Base-by-base conservation (phyloP, 2,113 vertebrate species). In the Daubentonia madagascariensis region DNA sequence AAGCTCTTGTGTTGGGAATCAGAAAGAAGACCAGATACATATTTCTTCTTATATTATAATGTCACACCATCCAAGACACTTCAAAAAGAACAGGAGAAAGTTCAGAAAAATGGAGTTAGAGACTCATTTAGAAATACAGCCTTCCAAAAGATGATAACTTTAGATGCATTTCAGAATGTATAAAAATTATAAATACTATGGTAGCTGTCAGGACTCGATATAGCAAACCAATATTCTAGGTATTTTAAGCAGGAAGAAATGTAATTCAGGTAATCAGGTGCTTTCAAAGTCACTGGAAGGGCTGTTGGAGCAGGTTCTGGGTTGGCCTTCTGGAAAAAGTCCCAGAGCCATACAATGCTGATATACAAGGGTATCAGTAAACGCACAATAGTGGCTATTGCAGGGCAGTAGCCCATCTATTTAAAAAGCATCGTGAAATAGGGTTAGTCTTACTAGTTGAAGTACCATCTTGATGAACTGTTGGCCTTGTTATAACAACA, bases 101-200 rank as follows among this genome's bases (percentile, higher is more conserved):
- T 89, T 96, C 40, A 95, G 89, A 76, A 76, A 83, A 81, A 72
- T 9, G 30, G 80, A 91, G 11, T 8, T 73, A 20, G 30, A 85
- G 48, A 50, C 7, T 84, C 52, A 89, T 20, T 85, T 68, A 65
- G 5, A 63, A 32, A 93, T 20, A 61, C 1, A 40, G 48, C 3
- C 48, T 84, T 87, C 30, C 35, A 68, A 79, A 75, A n/a, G 23
- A 48, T 63, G 37, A 57, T 20, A 52, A 85, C 72, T 61, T 79
- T 50, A 78, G 61, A 79, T 23, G 79, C n/a, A 92, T 79, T 93
- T 95, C 37, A 72, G 32, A 96, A 78, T 86, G 89, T 72, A 65
- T 45, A 59, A 89, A 96, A 96, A 65, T 67, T 57, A 75, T 70
- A 52, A 9, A 54, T 14, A 40, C 17, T 14, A 1, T 43, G 70